Conservation (phyloP, 2,888 invertebrate species). For the Megalurothrips usitatus region DNA sequence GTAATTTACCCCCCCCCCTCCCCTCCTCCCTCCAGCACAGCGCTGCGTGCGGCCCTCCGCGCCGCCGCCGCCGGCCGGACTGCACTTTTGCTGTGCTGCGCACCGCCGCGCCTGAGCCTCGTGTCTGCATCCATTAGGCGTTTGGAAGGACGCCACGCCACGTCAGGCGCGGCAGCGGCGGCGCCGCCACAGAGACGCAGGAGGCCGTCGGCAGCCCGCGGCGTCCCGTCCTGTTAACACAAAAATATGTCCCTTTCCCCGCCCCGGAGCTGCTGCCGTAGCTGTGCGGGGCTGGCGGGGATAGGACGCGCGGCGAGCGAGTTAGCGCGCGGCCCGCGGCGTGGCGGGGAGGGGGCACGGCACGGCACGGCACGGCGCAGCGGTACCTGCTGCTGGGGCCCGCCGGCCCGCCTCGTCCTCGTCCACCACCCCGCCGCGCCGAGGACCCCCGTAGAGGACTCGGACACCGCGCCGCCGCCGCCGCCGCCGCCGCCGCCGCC, state of each 20-base stretch:
- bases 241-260: neutral
- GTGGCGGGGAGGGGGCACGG: too few species aligned
- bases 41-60: too few species aligned
- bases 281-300: neutral
- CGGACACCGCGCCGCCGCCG: too few species aligned
- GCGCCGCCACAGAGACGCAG: neutral
- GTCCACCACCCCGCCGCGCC: too few species aligned
- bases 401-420: neutral
- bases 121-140: neutral
- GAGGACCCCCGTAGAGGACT: too few species aligned
- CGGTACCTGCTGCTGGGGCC: neutral
- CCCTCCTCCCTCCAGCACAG: too few species aligned
- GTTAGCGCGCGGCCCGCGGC: neutral
- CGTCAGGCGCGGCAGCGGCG: neutral
- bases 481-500: too few species aligned
- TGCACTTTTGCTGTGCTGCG: too few species aligned
- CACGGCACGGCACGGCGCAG: neutral
- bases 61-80: too few species aligned
- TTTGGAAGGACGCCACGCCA: slow-evolving; percentile 5
- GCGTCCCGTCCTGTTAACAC: neutral
- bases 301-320: neutral
- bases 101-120: neutral
- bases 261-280: neutral
- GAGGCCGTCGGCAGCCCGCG: too few species aligned
- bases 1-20: neutral